Conservation (phyloP, 2,113 vertebrate species). For the Hippolais icterina region DNA sequence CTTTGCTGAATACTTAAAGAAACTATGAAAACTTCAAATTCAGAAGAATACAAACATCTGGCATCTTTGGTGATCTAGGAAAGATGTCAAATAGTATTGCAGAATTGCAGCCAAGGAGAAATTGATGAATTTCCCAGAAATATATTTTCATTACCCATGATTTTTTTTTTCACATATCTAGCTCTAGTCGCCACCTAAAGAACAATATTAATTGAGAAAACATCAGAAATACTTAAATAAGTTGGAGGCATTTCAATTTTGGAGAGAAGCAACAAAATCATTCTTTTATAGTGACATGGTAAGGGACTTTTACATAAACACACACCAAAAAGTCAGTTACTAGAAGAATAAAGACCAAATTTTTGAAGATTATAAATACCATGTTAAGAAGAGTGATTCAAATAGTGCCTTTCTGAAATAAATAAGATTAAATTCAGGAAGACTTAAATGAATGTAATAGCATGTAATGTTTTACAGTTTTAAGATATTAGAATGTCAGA, state of each 20-base stretch:
- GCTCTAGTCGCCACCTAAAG: not conserved
- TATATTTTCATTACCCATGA: not conserved
- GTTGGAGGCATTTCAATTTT: not conserved
- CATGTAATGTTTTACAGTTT: not conserved
- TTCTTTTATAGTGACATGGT: not conserved
- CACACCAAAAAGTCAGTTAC: not conserved
- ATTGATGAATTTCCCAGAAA: not conserved
- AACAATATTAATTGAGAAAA: not conserved
- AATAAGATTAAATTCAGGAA: not conserved
- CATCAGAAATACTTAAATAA: not conserved
- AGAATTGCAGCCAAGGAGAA: not conserved
- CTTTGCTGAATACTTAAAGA: not conserved
- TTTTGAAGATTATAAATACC: not conserved
- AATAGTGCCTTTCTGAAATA: not conserved
- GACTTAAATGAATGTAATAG: not conserved
- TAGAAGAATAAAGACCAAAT: not conserved
- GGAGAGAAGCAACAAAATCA: not conserved
- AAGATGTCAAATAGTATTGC: not conserved
- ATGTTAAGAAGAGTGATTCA: not conserved
- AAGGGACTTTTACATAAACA: not conserved
- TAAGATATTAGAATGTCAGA: not conserved
- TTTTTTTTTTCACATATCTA: not conserved
- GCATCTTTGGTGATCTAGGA: not conserved
- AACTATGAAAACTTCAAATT: not conserved
- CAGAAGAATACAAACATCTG: not conserved